phyloP scores from a whole-genome alignment of 2,888 invertebrate genomes.

The Metalampra italica region DNA sequence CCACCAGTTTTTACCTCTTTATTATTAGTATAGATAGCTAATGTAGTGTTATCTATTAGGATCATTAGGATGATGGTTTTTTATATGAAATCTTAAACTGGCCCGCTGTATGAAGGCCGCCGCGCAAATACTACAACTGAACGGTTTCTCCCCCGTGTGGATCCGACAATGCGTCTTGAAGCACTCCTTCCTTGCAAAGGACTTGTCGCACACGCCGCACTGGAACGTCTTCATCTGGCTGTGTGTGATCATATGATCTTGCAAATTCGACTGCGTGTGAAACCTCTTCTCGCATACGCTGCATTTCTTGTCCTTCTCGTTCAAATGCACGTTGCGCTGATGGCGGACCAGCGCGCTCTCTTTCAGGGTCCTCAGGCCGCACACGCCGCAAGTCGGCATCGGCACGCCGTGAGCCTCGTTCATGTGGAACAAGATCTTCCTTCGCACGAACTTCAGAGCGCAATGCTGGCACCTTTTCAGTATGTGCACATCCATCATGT shows the following conservation, averaged over 20 bases:
- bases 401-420: conserved; percentile 27
- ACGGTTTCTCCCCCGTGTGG: conserved; percentile 52
- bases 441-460: conserved; percentile 18
- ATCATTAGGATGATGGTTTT: conserved; percentile 5
- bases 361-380: conserved; percentile 18
- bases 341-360: conserved; percentile 22
- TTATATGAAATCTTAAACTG: conserved; percentile 5
- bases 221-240: conserved; percentile 18
- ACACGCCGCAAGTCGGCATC: conserved; percentile 34
- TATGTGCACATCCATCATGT: conserved; percentile 24
- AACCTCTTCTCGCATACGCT: conserved; percentile 31
- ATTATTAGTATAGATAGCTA: too few species aligned
- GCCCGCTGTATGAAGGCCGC: conserved; percentile 45
- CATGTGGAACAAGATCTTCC: conserved; percentile 22
- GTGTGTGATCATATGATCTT: conserved; percentile 31
- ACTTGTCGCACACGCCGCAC: conserved; percentile 24
- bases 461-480: conserved; percentile 22
- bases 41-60: not conserved
- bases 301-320: conserved; percentile 27
- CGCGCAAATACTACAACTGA: conserved; percentile 51
- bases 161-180: conserved; percentile 30
- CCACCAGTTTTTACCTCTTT: too few species aligned
- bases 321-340: conserved; percentile 30
- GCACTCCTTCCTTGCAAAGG: conserved; percentile 33
- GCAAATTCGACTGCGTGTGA: conserved; percentile 22